Evolutionary conservation across 2,888 invertebrate genomes (phyloP).

Genomic region (Drosophila colorata): DNA sequence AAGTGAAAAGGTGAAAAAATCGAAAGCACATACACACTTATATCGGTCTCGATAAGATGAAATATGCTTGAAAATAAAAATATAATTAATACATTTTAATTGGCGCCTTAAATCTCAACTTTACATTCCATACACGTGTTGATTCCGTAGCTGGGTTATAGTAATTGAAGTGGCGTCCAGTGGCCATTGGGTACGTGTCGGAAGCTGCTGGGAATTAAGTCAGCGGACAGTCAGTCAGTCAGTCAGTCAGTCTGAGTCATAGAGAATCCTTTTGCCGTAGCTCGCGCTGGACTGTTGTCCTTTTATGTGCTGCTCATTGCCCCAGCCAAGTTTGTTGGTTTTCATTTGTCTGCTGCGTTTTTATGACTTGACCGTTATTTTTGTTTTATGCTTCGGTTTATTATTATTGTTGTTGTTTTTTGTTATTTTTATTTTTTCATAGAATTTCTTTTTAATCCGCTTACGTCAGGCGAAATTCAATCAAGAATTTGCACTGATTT

Average conservation of each 20-base stretch:
- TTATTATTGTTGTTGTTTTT: constrained; percentile 44
- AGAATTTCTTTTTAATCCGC: constrained; percentile 74
- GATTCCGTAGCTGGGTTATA: constrained; percentile 26
- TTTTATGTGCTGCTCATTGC: constrained; percentile 18
- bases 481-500: constrained; percentile 65
- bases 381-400: constrained; percentile 60
- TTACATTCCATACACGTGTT: constrained; percentile 18
- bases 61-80: constrained; percentile 6
- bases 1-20: background rate
- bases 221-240: constrained; percentile 13
- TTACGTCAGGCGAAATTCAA: constrained; percentile 74
- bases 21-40: constrained; percentile 3
- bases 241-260: constrained; percentile 3
- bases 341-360: constrained; percentile 54
- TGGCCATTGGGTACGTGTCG: constrained; percentile 44
- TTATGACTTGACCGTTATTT: constrained; percentile 66
- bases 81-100: constrained; percentile 35
- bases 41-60: background rate
- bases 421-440: constrained; percentile 37
- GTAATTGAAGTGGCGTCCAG: constrained; percentile 35
- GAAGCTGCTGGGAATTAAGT: constrained; percentile 32
- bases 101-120: constrained; percentile 29
- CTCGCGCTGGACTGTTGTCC: constrained; percentile 4
- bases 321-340: constrained; percentile 6
- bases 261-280: constrained; percentile 24